Percentiles rank a stretch among this genome's conserved stretches.
Conservation (phyloP, 37 sponge, comb jelly and placozoan genomes). For the Oscarella lobularis region DNA sequence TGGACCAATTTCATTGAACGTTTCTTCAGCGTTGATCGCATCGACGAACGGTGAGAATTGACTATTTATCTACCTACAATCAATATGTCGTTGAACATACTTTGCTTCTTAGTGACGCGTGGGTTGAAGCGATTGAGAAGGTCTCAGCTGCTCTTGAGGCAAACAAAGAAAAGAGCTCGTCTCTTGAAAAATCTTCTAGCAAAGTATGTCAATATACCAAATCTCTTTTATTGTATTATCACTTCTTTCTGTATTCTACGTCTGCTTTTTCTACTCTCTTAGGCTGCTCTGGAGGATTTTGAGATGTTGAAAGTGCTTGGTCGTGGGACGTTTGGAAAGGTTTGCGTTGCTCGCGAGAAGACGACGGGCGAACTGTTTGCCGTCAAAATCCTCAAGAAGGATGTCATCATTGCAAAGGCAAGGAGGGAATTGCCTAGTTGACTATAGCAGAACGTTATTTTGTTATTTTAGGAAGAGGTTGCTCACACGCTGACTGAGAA, state of each 20-base stretch:
- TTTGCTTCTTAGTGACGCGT: no score
- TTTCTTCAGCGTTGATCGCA: conserved; percentile 72
- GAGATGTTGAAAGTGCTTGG: conserved; percentile 94
- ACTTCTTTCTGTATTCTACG: no score
- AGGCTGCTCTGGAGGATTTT: conserved; percentile 66
- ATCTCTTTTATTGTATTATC: no score
- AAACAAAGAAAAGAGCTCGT: no score
- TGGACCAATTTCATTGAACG: conserved; percentile 76
- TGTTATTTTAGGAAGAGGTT: conserved; percentile 57
- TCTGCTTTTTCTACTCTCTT: no score
- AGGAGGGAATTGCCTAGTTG: neutral
- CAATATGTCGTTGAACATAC: no score
- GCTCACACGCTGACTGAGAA: conserved; percentile 96
- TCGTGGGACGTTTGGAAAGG: conserved; percentile 97
- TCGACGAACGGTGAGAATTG: conserved; percentile 19
- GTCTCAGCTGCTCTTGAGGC: no score
- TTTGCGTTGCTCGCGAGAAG: conserved; percentile 57
- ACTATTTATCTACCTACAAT: no score
- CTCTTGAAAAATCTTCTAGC: no score
- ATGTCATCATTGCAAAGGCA: conserved; percentile 87
- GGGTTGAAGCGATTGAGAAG: no score
- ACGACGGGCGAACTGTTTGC: conserved; percentile 69
- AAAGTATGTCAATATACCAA: no score
- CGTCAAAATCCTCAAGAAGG: conserved; percentile 93
- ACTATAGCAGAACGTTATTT: neutral